Evolutionary conservation across 2,113 vertebrate species (phyloP).

Genomic region (Phocoena phocoena): DNA sequence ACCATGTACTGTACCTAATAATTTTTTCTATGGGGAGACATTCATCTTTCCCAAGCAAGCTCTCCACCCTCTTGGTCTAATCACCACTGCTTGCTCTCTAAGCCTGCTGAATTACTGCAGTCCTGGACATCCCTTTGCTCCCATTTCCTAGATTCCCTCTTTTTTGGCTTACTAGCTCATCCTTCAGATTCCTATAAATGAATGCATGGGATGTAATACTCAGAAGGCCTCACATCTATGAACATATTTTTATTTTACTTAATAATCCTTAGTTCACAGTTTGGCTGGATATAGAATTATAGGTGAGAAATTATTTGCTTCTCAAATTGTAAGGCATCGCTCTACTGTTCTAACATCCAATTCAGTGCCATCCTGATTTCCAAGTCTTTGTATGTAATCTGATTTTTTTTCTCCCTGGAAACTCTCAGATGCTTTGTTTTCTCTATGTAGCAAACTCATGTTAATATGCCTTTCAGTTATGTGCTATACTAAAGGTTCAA

Average conservation of each 20-base stretch:
- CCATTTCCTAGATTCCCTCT: background rate
- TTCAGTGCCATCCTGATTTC: background rate
- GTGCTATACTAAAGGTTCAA: background rate
- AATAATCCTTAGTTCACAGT: background rate
- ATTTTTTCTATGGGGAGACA: background rate
- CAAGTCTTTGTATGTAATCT: background rate
- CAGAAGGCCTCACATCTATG: background rate
- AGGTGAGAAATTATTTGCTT: background rate
- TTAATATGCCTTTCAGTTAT: background rate
- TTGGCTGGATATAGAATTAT: background rate
- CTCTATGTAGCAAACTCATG: background rate
- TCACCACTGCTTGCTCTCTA: background rate
- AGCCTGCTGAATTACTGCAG: background rate
- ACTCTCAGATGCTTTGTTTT: background rate
- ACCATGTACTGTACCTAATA: background rate
- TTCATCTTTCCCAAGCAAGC: background rate
- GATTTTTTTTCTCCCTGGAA: background rate
- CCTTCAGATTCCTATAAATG: background rate
- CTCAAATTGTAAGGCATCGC: background rate
- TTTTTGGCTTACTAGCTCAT: background rate
- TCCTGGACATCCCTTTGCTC: background rate
- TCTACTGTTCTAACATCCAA: background rate
- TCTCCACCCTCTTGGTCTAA: background rate
- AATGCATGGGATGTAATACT: background rate
- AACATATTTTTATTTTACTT: constrained; percentile 14